Base-by-base conservation (phyloP, 2,888 invertebrate genomes). In the Tryphoninae sp. region DNA sequence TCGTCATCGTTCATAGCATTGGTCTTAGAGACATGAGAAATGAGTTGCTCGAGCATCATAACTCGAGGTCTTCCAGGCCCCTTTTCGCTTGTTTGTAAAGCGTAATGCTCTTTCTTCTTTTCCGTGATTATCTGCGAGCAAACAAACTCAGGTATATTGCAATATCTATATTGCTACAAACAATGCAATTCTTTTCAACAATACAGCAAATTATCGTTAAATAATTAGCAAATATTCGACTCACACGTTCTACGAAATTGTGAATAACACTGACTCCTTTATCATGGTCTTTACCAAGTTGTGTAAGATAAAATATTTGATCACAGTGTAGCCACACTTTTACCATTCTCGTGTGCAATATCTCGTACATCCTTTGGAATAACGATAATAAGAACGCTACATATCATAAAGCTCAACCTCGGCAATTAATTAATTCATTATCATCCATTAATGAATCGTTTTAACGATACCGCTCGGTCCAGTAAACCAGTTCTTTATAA, bases 291-390 rank as follows among this genome's bases (percentile, higher is more conserved):
- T 80, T 58, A 4, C 75, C 74, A 26, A 81, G 55, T 9, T 81
- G 64, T 0, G 84, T 86, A 9, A 62, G 23, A 1, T 58, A 77
- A 55, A 83, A 87, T 11, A 87, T 23, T 80, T 81, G 83, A 11
- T 86, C 84, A 7, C 81, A 80, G 55, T 87, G 83, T n/a, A 87
- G 80, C 87, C 87, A 87, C 0, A 84, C 73, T 64, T 87, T 87
- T 72, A 85, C 79, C 84, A 86, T 86, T 83, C 87, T 79, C 22
- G 77, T 9, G 45, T 87, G 84, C 26, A 86, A 26, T 26, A 86
- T 53, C 59, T 84, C 81, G 80, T 87, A 86, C 53, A 87, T 82
- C 22, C 87, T 87, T n/a, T 13, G 19, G 55, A 74, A 33, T 45
- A 45, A 45, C 2, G 13, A 45, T 45, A 45, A 13, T 45, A 45